These are phyloP conservation scores for Oreochromis spilurus DNA, from an alignment of 2,113 vertebrate genomes.

Conservation along the genomic window DNA sequence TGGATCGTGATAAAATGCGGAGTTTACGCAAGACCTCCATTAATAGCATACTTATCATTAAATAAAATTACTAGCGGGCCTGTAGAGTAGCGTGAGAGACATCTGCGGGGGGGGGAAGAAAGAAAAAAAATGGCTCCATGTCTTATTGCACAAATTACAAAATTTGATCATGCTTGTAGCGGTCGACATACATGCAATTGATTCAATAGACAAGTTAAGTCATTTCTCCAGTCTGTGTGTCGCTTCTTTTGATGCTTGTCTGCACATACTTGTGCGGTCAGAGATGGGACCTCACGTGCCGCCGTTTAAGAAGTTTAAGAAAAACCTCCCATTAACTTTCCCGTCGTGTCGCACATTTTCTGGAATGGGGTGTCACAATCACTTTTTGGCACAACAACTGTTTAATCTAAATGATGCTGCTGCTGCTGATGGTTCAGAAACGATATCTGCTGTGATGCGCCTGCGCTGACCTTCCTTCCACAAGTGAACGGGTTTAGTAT, in stretches of 20 bases:
- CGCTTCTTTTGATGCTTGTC: conserved; percentile 41
- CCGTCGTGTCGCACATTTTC: not conserved
- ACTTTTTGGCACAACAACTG: too few relatives aligned
- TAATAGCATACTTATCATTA: not conserved
- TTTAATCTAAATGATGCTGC: not conserved
- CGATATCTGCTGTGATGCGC: not conserved
- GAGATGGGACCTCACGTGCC: not conserved
- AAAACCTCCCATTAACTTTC: not conserved
- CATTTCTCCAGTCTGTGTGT: conserved; percentile 11
- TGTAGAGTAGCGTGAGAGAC: not conserved
- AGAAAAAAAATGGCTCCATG: not conserved
- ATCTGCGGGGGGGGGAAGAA: rapidly evolving
- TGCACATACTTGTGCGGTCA: not conserved
- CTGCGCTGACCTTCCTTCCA: not conserved
- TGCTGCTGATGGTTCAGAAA: not conserved
- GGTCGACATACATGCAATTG: conserved; percentile 28
- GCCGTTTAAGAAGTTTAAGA: not conserved
- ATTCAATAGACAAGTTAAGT: conserved; percentile 26
- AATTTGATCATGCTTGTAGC: conserved; percentile 33
- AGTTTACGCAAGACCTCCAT: not conserved
- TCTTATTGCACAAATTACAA: conserved; percentile 38
- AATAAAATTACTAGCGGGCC: not conserved
- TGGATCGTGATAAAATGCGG: conserved; percentile 12
- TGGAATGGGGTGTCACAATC: too few relatives aligned
- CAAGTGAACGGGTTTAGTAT: conserved; percentile 5